Percentiles rank a stretch among this genome's conserved stretches.
Conservation (phyloP, 2,113 vertebrate genomes). For the Lates calcarifer region DNA sequence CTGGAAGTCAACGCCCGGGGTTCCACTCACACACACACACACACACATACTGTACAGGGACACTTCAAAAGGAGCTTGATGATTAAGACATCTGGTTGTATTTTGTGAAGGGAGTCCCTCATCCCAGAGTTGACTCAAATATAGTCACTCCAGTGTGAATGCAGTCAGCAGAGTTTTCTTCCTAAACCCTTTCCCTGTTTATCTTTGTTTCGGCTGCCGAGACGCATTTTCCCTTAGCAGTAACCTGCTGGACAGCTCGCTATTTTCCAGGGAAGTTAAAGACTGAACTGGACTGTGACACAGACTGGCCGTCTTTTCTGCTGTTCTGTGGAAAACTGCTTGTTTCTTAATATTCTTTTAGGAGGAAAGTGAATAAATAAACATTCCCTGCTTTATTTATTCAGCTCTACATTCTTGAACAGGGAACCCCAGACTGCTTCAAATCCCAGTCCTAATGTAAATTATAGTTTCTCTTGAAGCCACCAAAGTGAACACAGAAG, state of each 20-base stretch:
- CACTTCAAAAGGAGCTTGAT: constrained; percentile 47
- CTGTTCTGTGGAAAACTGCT: background rate
- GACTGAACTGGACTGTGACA: background rate
- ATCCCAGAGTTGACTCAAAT: constrained; percentile 34
- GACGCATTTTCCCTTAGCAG: constrained; percentile 29
- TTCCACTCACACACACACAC: constrained; percentile 20
- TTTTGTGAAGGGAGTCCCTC: constrained; percentile 70
- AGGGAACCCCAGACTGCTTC: no score
- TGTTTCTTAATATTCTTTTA: background rate
- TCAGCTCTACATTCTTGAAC: no score
- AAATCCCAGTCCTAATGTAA: background rate
- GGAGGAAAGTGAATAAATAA: background rate
- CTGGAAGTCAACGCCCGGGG: constrained; percentile 40
- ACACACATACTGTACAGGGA: constrained; percentile 10
- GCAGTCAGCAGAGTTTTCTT: constrained; percentile 46
- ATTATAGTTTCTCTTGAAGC: background rate
- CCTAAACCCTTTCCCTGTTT: constrained; percentile 39
- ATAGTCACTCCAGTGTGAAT: constrained; percentile 16
- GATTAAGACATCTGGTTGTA: constrained; percentile 65
- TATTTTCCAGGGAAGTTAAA: background rate
- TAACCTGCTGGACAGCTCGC: background rate
- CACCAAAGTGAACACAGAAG: background rate
- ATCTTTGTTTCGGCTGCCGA: constrained; percentile 29
- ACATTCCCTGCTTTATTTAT: no score
- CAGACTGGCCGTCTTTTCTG: background rate